These are phyloP conservation scores for Globodera ellingtonae DNA, from an alignment of 1,140 invertebrate genomes.

Conservation along the genomic window DNA sequence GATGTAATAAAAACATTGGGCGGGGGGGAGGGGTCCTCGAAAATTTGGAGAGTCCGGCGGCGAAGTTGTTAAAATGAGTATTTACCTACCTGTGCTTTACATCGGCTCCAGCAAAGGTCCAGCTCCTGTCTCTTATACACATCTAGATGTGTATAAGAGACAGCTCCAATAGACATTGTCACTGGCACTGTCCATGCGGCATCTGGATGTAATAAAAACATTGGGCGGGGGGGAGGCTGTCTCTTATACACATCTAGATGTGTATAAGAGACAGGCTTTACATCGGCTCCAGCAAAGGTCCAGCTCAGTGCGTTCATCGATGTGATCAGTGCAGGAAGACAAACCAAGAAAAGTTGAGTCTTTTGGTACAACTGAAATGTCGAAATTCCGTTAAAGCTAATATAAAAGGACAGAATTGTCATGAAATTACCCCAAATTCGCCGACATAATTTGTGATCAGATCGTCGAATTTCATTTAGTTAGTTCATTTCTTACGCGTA, in stretches of 20 bases:
- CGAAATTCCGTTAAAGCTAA: background rate
- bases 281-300: conserved; percentile 63
- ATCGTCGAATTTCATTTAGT: conserved; percentile 64
- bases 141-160: no score
- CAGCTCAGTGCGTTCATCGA: conserved; percentile 63
- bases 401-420: background rate
- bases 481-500: no score
- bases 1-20: conserved; percentile 14
- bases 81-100: conserved; percentile 61
- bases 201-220: conserved; percentile 42
- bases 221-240: background rate
- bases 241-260: no score
- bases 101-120: no score
- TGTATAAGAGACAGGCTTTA: no score
- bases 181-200: conserved; percentile 37
- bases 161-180: conserved; percentile 43
- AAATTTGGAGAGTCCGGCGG: background rate
- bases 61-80: background rate
- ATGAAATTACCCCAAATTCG: conserved; percentile 53
- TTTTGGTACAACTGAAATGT: conserved; percentile 52
- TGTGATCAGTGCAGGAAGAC: conserved; percentile 60
- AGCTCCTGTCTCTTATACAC: no score
- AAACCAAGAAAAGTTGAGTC: conserved; percentile 63
- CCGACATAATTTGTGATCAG: conserved; percentile 60
- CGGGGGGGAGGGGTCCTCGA: background rate